Percentiles rank a stretch among this genome's conserved stretches.
Evolutionary conservation across 2,113 vertebrate species (phyloP).

Genomic region (Loxodonta africana): DNA sequence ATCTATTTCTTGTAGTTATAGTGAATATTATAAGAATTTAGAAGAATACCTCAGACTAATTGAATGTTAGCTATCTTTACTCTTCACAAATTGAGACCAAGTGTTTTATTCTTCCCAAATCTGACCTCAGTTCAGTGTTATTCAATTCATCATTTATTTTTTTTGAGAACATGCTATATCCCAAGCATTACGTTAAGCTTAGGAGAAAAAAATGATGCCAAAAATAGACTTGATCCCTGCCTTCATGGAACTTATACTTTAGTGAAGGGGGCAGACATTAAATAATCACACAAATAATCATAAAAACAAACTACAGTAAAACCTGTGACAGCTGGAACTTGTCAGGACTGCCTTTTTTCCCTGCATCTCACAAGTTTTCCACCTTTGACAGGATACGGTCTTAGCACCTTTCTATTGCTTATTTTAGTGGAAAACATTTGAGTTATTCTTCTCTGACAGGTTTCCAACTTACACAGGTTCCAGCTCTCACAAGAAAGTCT

Average conservation of each 20-base stretch:
- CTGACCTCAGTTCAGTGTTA: constrained; percentile 11
- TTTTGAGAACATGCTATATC: not conserved
- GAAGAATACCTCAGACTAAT: not conserved
- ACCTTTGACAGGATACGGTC: too few relatives aligned
- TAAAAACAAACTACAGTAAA: not conserved
- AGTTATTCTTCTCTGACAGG: too few relatives aligned
- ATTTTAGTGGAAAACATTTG: too few relatives aligned
- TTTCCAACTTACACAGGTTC: too few relatives aligned
- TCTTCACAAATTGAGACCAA: not conserved
- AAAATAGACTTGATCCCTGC: not conserved
- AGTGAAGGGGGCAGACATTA: too few relatives aligned
- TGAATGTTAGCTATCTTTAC: not conserved
- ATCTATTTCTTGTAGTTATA: not conserved
- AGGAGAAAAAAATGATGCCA: not conserved
- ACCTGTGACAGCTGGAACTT: too few relatives aligned
- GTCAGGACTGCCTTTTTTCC: too few relatives aligned
- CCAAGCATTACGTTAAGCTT: not conserved
- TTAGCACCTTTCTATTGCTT: too few relatives aligned
- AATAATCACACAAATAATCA: too few relatives aligned
- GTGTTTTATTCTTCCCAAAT: constrained; percentile 36
- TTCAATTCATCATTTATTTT: constrained; percentile 51
- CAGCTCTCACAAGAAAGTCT: not conserved
- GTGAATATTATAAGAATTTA: not conserved
- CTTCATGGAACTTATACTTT: not conserved
- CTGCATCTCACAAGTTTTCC: too few relatives aligned